Conservation (phyloP, 1,140 invertebrate species). For the Drosophila pruinosa region DNA sequence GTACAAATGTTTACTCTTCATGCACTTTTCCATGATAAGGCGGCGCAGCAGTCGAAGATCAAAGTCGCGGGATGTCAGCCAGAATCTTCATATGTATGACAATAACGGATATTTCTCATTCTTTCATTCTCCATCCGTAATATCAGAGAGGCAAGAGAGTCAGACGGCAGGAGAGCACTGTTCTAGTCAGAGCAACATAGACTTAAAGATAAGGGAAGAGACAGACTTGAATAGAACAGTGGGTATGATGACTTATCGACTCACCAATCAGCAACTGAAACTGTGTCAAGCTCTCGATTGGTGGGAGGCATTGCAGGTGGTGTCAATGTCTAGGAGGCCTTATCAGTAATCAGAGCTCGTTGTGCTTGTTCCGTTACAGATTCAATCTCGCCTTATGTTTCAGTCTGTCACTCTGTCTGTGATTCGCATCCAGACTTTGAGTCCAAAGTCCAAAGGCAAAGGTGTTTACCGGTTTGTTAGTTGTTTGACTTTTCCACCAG, state of each 20-base stretch:
- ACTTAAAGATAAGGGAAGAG: neutral
- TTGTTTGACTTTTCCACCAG: constrained; percentile 44
- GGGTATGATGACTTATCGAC: constrained; percentile 11
- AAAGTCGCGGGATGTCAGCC: constrained; percentile 45
- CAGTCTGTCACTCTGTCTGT: neutral
- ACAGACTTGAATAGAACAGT: neutral
- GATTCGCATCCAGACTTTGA: neutral
- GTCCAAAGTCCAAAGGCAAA: constrained; percentile 35
- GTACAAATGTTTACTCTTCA: constrained; percentile 20
- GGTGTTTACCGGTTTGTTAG: constrained; percentile 38
- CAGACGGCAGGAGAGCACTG: neutral
- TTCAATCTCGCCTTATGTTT: neutral
- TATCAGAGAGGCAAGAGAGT: neutral
- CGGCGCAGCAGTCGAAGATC: constrained; percentile 37
- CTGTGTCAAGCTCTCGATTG: constrained; percentile 38
- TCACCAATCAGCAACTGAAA: constrained; percentile 11
- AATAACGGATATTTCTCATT: neutral
- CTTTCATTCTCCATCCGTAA: neutral
- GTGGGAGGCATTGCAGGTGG: constrained; percentile 6
- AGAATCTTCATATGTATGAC: neutral
- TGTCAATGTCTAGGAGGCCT: neutral
- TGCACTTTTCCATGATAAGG: constrained; percentile 22
- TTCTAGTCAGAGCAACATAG: neutral
- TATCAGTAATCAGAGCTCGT: constrained; percentile 16
- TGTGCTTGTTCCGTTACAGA: constrained; percentile 3